Conservation (phyloP, 1,140 invertebrate genomes). For the Cyphomyrmex costatus region DNA sequence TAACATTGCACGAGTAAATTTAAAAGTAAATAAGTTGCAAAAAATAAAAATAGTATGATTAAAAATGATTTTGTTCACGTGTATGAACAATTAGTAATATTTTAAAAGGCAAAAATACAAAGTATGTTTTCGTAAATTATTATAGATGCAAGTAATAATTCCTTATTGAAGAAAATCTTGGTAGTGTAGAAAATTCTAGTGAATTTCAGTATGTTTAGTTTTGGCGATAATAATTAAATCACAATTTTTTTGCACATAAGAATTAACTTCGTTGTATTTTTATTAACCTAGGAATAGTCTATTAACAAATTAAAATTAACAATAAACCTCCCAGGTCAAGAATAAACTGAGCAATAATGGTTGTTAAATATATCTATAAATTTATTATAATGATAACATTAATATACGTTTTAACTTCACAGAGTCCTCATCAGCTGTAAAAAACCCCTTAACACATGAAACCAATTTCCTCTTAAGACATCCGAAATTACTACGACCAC, state of each 20-base stretch:
- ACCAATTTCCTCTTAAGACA: too few species aligned
- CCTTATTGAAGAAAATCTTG: not conserved
- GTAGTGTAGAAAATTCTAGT: not conserved
- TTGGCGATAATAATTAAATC: not conserved
- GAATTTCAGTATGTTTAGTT: not conserved
- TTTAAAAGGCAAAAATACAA: not conserved
- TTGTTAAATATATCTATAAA: too few species aligned
- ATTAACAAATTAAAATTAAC: too few species aligned
- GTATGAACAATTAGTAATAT: not conserved
- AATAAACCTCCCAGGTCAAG: too few species aligned
- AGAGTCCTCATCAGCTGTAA: too few species aligned
- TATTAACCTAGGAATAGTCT: not conserved
- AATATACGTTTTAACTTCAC: too few species aligned
- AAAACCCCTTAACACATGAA: too few species aligned
- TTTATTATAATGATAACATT: too few species aligned
- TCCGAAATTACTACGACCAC: too few species aligned
- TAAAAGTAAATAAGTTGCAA: not conserved
- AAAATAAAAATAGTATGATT: not conserved
- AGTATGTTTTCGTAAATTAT: not conserved
- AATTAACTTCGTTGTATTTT: not conserved
- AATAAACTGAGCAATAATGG: too few species aligned
- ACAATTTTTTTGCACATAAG: not conserved
- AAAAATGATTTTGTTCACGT: conserved; percentile 5
- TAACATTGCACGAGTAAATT: not conserved
- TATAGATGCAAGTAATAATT: not conserved